Conservation (phyloP, 1,140 invertebrate species). For the Drosophila pseudoobscura region DNA sequence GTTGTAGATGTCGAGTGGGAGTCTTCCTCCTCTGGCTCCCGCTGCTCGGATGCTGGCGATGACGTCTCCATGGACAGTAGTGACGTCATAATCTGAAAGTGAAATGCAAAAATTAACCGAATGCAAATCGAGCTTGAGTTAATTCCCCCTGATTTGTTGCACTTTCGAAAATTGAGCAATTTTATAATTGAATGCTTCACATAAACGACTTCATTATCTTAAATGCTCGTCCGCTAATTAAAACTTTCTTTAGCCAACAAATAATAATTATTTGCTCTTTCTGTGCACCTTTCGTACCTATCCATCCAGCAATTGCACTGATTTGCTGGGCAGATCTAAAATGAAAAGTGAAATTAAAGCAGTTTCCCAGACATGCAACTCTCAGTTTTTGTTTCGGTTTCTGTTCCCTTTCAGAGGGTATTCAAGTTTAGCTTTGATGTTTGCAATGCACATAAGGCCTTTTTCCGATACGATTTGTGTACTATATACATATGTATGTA, state of each 20-base stretch:
- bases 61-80: conserved; percentile 51
- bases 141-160: conserved; percentile 42
- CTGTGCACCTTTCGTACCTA: conserved; percentile 16
- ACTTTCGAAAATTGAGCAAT: conserved; percentile 69
- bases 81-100: conserved; percentile 57
- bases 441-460: too few species aligned
- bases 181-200: conserved; percentile 71
- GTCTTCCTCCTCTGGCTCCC: conserved; percentile 11
- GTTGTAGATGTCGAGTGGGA: conserved; percentile 26
- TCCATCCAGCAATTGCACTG: conserved; percentile 9
- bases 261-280: conserved; percentile 34
- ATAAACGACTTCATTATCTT: conserved; percentile 77
- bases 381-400: conserved; percentile 5
- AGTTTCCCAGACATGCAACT: conserved; percentile 58
- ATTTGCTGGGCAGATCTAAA: conserved; percentile 53
- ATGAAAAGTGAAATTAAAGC: conserved; percentile 74
- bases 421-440: too few species aligned
- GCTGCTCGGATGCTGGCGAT: conserved; percentile 38
- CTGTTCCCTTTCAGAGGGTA: conserved; percentile 11
- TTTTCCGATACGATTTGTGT: too few species aligned
- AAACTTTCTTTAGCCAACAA: conserved; percentile 71
- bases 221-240: conserved; percentile 58
- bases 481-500: too few species aligned
- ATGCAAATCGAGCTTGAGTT: conserved; percentile 39
- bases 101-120: conserved; percentile 20